phyloP scores from a whole-genome alignment of 2,888 invertebrate species.

The Lymantria monacha region DNA sequence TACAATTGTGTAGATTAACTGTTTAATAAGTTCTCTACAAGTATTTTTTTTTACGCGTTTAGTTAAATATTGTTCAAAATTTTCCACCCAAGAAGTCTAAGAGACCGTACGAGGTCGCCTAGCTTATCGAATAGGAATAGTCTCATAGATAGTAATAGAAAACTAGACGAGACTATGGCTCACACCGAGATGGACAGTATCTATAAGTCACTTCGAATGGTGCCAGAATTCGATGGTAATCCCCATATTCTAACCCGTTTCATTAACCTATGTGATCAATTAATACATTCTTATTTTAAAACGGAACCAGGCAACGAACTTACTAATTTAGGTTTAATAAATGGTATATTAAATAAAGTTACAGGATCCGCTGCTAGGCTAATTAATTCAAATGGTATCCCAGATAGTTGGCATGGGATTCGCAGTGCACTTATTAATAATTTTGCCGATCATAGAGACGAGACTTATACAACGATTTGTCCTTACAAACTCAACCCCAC shows the following conservation, averaged over 20 bases:
- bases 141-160: neutral
- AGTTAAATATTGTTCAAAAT: neutral
- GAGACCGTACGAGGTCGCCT: neutral
- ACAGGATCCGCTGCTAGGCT: slow-evolving; percentile 26
- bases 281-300: slow-evolving; percentile 3
- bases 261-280: slow-evolving; percentile 28
- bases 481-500: slow-evolving; percentile 20
- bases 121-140: neutral
- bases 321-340: slow-evolving; percentile 5
- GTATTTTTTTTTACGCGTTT: neutral
- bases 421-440: slow-evolving; percentile 28
- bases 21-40: neutral
- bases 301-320: slow-evolving; percentile 3
- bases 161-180: neutral
- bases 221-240: slow-evolving; percentile 20
- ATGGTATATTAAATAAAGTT: slow-evolving; percentile 13
- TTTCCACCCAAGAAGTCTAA: neutral
- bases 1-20: neutral
- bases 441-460: slow-evolving; percentile 19
- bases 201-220: slow-evolving; percentile 1
- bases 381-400: slow-evolving; percentile 26
- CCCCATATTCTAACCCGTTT: slow-evolving; percentile 25
- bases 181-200: neutral
- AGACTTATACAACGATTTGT: slow-evolving; percentile 26
- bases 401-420: slow-evolving; percentile 27